Base-by-base conservation (phyloP, 2,113 vertebrate species). In the Lepidothrix coronata region DNA sequence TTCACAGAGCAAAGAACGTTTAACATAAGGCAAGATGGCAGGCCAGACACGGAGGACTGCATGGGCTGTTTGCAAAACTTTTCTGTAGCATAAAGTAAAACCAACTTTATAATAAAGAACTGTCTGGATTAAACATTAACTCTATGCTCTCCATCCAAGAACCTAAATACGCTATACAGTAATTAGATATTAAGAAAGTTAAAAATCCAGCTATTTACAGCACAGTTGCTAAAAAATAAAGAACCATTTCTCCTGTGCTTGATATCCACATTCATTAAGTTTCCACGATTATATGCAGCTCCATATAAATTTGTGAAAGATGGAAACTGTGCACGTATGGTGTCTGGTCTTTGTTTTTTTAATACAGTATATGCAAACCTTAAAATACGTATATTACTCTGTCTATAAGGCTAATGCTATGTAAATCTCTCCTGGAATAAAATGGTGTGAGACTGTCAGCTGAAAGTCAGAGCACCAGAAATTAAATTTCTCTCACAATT, bases 261-360 rank as follows among this genome's bases (percentile, higher is more conserved):
- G 7, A 72, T 28, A 65, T 12, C 11, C 39, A 33, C 23, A 17
- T 54, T 74, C 33, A 86, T 24, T 25, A 57, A 6, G 55, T 33
- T 80, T 84, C 21, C 49, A 37, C 31, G 30, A 79, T 20, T 61
- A 59, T 8, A 77, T 28, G 28, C 46, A 83, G 17, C 28, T 86
- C n/a, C 22, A 35, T 14, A 61, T n/a, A 39, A 39, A 52, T 49
- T 51, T 61, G 61, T 31, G 75, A 86, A 83, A 71, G 21, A 17
- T 3, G 9, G 31, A 57, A 91, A 74, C 11, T 4, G 11, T 0
- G 1, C 9, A 7, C 4, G 8, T 30, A 31, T 27, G 3, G 31
- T 48, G 23, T 35, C 41, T 52, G 21, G 57, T 71, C 70, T 86
- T 72, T 61, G 14, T 24, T 85, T 88, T 14, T 5, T 31, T 28